Evolutionary conservation across 2,113 vertebrate species (phyloP).

Genomic region (Pedionomus torquatus): DNA sequence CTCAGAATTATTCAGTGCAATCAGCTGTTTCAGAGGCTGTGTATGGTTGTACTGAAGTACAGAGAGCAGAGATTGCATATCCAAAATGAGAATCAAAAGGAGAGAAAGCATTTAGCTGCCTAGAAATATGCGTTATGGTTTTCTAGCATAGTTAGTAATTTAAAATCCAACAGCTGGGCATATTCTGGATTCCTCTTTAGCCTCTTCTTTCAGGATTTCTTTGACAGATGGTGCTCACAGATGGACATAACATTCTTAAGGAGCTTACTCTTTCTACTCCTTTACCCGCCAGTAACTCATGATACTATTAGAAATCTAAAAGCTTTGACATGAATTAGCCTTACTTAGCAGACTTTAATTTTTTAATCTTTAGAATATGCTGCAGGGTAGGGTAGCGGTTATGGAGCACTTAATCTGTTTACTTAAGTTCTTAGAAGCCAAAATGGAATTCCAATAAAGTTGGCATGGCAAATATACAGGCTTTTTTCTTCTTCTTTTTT

Average conservation of each 20-base stretch:
- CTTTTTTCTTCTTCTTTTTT: background rate
- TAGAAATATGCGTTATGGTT: background rate
- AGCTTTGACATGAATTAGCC: slow-evolving; percentile 68
- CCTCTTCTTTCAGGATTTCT: slow-evolving; percentile 54
- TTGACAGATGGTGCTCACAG: slow-evolving; percentile 83
- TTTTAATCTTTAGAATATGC: slow-evolving; percentile 67
- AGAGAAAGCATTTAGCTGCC: slow-evolving; percentile 19
- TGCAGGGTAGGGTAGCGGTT: background rate
- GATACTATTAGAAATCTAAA: slow-evolving; percentile 64
- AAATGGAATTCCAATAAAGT: background rate
- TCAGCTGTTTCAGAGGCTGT: background rate
- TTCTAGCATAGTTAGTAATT: slow-evolving; percentile 31
- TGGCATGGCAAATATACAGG: background rate
- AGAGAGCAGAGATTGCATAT: background rate
- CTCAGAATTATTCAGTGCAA: background rate
- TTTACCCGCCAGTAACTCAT: slow-evolving; percentile 54
- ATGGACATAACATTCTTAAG: slow-evolving; percentile 83
- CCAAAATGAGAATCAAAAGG: slow-evolving; percentile 15
- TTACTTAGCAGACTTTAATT: slow-evolving; percentile 70
- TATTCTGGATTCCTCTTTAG: slow-evolving; percentile 57
- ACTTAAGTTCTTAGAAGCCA: slow-evolving; percentile 46
- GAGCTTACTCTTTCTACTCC: slow-evolving; percentile 82
- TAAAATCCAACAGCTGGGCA: slow-evolving; percentile 48
- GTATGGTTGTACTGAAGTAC: background rate
- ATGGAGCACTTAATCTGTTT: slow-evolving; percentile 42